phyloP scores from a whole-genome alignment of 2,888 invertebrate species.

The Pseudanteris insignis region DNA sequence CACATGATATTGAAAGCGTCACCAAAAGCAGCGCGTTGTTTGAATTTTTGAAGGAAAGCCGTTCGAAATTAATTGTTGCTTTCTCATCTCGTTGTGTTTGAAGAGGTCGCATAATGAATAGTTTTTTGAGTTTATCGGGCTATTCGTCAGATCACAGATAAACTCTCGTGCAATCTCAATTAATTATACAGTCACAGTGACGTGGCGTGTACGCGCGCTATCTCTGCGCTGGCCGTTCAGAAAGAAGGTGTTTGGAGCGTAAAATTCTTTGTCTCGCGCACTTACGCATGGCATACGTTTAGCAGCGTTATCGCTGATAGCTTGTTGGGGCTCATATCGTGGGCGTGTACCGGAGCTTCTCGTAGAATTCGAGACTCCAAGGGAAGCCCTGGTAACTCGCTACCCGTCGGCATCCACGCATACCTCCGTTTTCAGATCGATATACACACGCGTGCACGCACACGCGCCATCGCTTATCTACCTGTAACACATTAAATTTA shows the following conservation, averaged over 20 bases:
- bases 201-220: constrained; percentile 33
- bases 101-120: constrained; percentile 40
- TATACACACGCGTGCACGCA: constrained; percentile 58
- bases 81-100: constrained; percentile 22
- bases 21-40: too few species aligned
- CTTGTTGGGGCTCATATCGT: constrained; percentile 25
- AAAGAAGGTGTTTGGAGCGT: constrained; percentile 28
- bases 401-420: constrained; percentile 54
- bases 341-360: constrained; percentile 35
- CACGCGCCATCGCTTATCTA: constrained; percentile 44
- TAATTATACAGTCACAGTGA: constrained; percentile 40
- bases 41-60: not conserved
- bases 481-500: too few species aligned
- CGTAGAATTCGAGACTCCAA: constrained; percentile 29
- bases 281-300: constrained; percentile 34
- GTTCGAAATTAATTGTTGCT: constrained; percentile 22
- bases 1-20: too few species aligned
- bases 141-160: constrained; percentile 32
- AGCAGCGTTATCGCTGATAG: constrained; percentile 36
- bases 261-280: constrained; percentile 37
- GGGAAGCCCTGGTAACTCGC: constrained; percentile 39
- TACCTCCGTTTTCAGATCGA: constrained; percentile 55
- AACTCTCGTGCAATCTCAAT: constrained; percentile 29
- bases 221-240: constrained; percentile 30
- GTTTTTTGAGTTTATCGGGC: constrained; percentile 34